A percentile compares a stretch with the other conserved stretches of the same genome.
phyloP scores from a whole-genome alignment of 2,113 vertebrate species.

The Stercorarius parasiticus region DNA sequence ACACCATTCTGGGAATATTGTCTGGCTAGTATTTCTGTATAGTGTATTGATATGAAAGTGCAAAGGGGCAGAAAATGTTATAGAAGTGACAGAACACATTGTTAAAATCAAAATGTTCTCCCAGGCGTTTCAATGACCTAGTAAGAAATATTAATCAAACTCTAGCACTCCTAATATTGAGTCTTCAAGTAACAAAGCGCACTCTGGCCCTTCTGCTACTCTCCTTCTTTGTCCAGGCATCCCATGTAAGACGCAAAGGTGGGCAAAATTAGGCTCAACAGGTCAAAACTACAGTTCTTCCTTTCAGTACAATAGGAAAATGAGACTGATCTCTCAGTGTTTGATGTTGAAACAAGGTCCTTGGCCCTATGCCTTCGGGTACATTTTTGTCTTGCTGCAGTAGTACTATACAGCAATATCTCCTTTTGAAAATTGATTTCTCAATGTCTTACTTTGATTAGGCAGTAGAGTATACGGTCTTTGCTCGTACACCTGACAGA shows the following conservation, averaged over 20 bases:
- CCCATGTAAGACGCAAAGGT: rapidly evolving
- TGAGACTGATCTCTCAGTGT: neutral
- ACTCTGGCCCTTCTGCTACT: neutral
- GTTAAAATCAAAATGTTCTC: neutral
- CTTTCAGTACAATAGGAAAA: neutral
- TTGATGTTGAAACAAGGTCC: constrained; percentile 11
- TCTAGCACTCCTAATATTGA: neutral
- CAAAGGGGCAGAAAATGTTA: neutral
- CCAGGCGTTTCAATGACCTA: neutral
- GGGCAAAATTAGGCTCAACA: neutral
- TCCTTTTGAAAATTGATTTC: constrained; percentile 19
- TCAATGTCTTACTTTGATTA: neutral
- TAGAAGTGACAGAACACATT: neutral
- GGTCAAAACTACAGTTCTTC: neutral
- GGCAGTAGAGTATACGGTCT: neutral
- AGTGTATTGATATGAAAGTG: neutral
- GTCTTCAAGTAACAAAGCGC: neutral
- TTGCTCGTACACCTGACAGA: neutral
- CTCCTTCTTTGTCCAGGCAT: neutral
- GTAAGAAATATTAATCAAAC: neutral
- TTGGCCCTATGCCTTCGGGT: neutral
- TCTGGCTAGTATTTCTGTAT: neutral
- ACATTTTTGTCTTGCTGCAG: neutral
- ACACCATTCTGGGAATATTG: neutral
- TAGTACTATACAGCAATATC: neutral